Base-by-base conservation (phyloP, 2,888 invertebrate species). In the Scaeva pyrastri region DNA sequence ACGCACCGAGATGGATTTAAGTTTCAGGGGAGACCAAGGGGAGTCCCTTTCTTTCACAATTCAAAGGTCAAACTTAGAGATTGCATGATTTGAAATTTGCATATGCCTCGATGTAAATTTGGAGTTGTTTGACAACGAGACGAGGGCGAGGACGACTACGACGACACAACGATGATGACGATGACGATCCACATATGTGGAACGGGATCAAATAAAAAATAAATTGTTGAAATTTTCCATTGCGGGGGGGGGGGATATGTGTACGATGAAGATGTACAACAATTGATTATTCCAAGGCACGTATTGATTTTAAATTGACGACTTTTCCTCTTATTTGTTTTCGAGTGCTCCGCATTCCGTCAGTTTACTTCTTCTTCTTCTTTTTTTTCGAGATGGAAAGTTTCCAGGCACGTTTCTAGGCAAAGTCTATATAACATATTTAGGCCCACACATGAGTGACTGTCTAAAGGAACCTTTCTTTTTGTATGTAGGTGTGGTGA, bases 281-380 rank as follows among this genome's bases (percentile, higher is more conserved):
- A 79, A 79, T 84, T 84, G 74, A 79, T 71, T 74, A 84, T 79
- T 84, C 55, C 41, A 10, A n/a, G 48, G 41, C 78, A 74, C 68
- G 73, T 45, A 55, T 60, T 50, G 43, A 56, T 45, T 56, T 64
- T 72, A 66, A 77, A 64, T 43, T 21, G 64, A 41, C 26, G 50
- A 41, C 48, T 58, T 66, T 52, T 48, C n/a, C 11, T 70, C 21
- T 64, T 75, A 81, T 81, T 81, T 75, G 45, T 52, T 68, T 68
- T 52, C 68, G 39, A 68, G 39, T 21, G 50, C 21, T 50, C 62
- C 10, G 31, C 31, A 66, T 48, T 48, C 8, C 1, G 23, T 52
- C 21, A 39, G 50, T 0, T 50, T n/a, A n/a, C n/a, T n/a, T n/a
- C n/a, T n/a, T n/a, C n/a, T 48, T 43, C n/a, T 43, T 45, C 14